Evolutionary conservation across 1,140 invertebrate genomes (phyloP).

Genomic region (Brachionus koreanus): DNA sequence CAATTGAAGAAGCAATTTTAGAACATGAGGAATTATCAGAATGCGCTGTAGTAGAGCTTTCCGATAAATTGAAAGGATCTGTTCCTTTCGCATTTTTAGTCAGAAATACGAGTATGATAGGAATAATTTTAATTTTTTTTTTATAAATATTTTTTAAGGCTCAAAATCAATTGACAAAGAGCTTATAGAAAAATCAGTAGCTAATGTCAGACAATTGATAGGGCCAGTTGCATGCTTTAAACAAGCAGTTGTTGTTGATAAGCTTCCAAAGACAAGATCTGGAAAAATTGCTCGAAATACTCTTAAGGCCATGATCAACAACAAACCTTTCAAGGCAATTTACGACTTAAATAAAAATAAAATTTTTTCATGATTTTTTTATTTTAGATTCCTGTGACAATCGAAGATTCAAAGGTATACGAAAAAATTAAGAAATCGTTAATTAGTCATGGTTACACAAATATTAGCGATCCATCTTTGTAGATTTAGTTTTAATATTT

Average conservation of each 20-base stretch:
- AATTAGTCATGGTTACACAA: constrained; percentile 48
- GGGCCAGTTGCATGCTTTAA: constrained; percentile 84
- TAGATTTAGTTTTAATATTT: neutral
- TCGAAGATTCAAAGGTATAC: constrained; percentile 80
- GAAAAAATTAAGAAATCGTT: constrained; percentile 69
- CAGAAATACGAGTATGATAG: constrained; percentile 56
- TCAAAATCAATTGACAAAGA: constrained; percentile 47
- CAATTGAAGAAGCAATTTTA: constrained; percentile 80
- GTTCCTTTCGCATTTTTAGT: constrained; percentile 81
- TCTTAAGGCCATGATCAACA: constrained; percentile 74
- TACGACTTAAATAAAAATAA: neutral
- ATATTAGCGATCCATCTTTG: constrained; percentile 12
- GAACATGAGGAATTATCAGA: constrained; percentile 76
- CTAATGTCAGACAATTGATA: constrained; percentile 70
- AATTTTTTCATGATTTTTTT: neutral
- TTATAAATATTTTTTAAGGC: neutral
- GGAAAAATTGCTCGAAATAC: constrained; percentile 79
- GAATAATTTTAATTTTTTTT: neutral
- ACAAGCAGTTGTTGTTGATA: constrained; percentile 69
- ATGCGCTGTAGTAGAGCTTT: constrained; percentile 79
- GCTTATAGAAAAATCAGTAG: constrained; percentile 54
- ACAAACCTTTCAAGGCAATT: constrained; percentile 69
- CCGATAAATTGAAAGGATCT: constrained; percentile 80
- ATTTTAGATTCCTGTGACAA: constrained; percentile 71
- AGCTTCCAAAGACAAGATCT: constrained; percentile 72